phyloP scores from a whole-genome alignment of 2,797 vertebrate species.

The Anas bahamensis region DNA sequence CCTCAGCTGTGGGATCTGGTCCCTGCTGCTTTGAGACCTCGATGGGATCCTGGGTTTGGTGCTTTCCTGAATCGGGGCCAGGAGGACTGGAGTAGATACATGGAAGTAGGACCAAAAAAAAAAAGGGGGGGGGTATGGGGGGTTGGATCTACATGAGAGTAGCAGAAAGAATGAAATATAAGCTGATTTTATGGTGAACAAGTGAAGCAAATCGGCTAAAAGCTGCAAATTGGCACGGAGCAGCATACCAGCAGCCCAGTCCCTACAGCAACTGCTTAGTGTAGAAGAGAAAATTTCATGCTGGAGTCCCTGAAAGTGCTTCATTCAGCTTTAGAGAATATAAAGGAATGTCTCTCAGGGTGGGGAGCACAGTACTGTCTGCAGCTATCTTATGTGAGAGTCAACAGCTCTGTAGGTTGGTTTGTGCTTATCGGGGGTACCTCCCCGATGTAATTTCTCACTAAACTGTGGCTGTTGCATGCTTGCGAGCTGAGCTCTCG shows the following conservation, averaged over 20 bases:
- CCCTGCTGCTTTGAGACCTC: fast-evolving
- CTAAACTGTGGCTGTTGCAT: not conserved
- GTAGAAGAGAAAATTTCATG: not conserved
- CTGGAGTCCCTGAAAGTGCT: not conserved
- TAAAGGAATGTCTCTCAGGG: not conserved
- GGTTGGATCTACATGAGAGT: not conserved
- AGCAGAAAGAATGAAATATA: conserved; percentile 9
- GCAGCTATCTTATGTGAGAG: conserved; percentile 1
- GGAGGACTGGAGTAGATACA: not conserved
- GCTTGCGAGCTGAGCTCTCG: not conserved
- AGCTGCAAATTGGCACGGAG: not conserved
- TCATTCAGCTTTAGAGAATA: conserved; percentile 4
- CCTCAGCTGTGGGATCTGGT: not conserved
- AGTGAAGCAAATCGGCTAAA: conserved; percentile 26
- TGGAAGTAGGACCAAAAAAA: not conserved
- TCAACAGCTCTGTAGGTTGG: not conserved
- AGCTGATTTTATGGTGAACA: conserved; percentile 12
- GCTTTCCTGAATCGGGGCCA: not conserved
- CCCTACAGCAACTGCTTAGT: not conserved
- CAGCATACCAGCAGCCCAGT: not conserved
- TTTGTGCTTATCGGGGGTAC: not conserved
- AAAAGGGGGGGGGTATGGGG: not conserved
- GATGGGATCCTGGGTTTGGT: fast-evolving
- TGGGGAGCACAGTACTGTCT: not conserved
- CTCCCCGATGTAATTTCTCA: not conserved